Conservation (phyloP, 2,797 vertebrate species). For the Natrix natrix region DNA sequence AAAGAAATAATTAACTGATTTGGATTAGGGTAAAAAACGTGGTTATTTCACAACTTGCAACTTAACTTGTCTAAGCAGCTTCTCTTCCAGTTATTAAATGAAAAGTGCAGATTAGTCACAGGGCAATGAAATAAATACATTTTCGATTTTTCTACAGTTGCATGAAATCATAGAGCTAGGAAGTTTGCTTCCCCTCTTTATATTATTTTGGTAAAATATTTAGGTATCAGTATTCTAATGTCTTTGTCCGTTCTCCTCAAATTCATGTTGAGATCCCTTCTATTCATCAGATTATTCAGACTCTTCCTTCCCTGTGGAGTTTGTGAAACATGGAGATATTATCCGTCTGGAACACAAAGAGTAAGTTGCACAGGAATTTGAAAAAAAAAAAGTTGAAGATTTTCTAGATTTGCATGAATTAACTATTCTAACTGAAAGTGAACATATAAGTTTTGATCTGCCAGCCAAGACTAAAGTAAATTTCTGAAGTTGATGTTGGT, state of each 20-base stretch:
- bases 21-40: not conserved
- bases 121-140: not conserved
- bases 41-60: not conserved
- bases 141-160: conserved; percentile 3
- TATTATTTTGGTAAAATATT: conserved; percentile 12
- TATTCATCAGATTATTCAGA: conserved; percentile 72
- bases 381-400: not conserved
- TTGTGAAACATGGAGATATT: conserved; percentile 90
- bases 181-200: not conserved
- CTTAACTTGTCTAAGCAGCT: not conserved
- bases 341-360: conserved; percentile 93
- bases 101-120: not conserved
- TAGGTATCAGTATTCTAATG: conserved; percentile 1
- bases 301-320: conserved; percentile 74
- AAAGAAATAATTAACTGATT: not conserved
- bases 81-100: not conserved
- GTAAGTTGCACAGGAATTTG: conserved; percentile 71
- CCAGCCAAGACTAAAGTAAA: not conserved
- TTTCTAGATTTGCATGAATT: conserved; percentile 30
- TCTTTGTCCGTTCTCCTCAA: not conserved
- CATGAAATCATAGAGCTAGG: not conserved
- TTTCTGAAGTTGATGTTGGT: not conserved
- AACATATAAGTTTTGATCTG: conserved; percentile 12
- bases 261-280: conserved; percentile 18
- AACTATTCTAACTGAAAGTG: not conserved